These are phyloP conservation scores for Apodemus sylvaticus DNA, from an alignment of 2,113 vertebrate species.

Conservation along the genomic window DNA sequence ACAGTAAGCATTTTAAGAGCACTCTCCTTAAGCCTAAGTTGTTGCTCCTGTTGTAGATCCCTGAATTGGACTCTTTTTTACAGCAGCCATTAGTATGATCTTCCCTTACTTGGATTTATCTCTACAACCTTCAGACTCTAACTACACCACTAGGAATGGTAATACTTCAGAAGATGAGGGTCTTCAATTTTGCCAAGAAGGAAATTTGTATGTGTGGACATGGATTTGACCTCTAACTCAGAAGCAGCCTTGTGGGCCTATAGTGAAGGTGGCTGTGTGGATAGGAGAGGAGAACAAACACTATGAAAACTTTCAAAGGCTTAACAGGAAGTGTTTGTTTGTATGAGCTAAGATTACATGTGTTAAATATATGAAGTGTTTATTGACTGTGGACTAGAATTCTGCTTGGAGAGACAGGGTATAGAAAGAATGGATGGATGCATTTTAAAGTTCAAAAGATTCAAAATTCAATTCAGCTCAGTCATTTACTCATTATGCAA, in stretches of 20 bases:
- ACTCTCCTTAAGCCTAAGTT: neutral
- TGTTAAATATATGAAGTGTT: neutral
- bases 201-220: neutral
- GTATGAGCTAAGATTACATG: neutral
- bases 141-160: neutral
- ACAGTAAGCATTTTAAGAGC: conserved; percentile 18
- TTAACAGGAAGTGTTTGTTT: conserved; percentile 16
- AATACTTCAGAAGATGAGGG: neutral
- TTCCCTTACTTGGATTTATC: neutral
- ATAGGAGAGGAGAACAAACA: neutral
- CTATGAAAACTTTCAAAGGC: neutral
- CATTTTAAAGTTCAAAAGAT: conserved; percentile 47
- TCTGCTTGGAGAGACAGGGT: neutral
- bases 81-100: neutral
- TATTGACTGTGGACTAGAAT: neutral
- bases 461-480: conserved; percentile 17
- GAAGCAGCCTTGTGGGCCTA: neutral
- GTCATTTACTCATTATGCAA: conserved; percentile 20
- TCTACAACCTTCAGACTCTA: neutral
- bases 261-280: neutral
- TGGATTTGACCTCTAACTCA: neutral
- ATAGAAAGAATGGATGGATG: conserved; percentile 6
- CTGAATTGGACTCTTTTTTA: neutral
- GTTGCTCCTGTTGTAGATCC: neutral
- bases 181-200: neutral